A percentile compares a stretch with the other conserved stretches of the same genome.
phyloP scores from a whole-genome alignment of 2,797 vertebrate genomes.

The Masticophis lateralis region DNA sequence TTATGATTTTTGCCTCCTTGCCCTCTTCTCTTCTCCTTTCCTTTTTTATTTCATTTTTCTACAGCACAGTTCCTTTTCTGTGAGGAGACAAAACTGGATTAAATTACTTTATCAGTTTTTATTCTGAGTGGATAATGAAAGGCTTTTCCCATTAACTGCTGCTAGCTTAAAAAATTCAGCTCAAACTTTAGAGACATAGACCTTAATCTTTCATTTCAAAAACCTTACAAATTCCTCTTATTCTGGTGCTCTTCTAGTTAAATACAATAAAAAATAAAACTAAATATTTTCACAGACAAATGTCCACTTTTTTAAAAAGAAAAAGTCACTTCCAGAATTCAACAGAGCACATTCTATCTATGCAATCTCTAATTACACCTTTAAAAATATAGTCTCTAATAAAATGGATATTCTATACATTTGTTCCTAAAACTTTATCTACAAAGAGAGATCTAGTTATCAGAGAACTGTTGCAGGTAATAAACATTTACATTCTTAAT shows the following conservation, averaged over 20 bases:
- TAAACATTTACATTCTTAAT: slow-evolving; percentile 37
- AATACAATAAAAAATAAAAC: slow-evolving; percentile 44
- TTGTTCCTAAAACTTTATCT: slow-evolving; percentile 28
- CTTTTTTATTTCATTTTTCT: neutral
- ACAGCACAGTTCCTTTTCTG: slow-evolving; percentile 5
- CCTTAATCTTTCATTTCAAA: slow-evolving; percentile 33
- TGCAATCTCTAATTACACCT: slow-evolving; percentile 61
- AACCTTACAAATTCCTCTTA: slow-evolving; percentile 4
- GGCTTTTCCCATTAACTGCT: neutral
- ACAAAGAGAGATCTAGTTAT: slow-evolving; percentile 31
- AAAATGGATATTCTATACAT: slow-evolving; percentile 58
- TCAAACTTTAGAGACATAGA: slow-evolving; percentile 14
- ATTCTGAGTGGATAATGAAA: neutral
- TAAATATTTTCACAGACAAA: slow-evolving; percentile 43
- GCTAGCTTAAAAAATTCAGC: slow-evolving; percentile 24
- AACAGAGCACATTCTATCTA: slow-evolving; percentile 57
- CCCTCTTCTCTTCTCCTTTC: neutral
- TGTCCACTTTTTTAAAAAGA: slow-evolving; percentile 22
- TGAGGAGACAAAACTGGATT: slow-evolving; percentile 24
- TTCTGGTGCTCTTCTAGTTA: slow-evolving; percentile 46
- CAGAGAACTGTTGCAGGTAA: slow-evolving; percentile 42
- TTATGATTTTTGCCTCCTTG: neutral
- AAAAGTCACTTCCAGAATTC: slow-evolving; percentile 20
- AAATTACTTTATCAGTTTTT: neutral
- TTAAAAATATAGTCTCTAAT: slow-evolving; percentile 12